Conservation (phyloP, 2,113 vertebrate species). For the Lota lota region DNA sequence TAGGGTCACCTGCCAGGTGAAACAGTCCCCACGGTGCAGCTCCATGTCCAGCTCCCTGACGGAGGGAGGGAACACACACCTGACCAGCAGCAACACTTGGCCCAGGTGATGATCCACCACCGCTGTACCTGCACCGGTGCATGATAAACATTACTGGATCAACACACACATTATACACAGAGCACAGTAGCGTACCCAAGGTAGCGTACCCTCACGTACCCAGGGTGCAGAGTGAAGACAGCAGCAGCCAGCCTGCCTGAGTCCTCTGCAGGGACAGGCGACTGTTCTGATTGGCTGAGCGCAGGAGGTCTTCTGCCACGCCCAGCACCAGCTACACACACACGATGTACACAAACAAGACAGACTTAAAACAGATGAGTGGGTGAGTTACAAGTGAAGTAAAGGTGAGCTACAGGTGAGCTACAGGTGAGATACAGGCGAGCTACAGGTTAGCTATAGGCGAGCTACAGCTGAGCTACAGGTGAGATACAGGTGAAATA, state of each 20-base stretch:
- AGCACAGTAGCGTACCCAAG: no score
- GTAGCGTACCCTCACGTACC: slow-evolving; percentile 64
- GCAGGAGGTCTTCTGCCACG: slow-evolving; percentile 86
- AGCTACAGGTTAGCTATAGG: no score
- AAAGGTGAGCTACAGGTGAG: no score
- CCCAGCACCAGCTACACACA: slow-evolving; percentile 78
- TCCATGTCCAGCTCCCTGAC: slow-evolving; percentile 87
- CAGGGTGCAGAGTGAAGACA: slow-evolving; percentile 84
- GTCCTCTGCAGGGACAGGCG: slow-evolving; percentile 84
- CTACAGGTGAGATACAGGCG: no score
- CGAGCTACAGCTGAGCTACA: no score
- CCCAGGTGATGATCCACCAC: slow-evolving; percentile 83
- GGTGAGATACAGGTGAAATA: no score
- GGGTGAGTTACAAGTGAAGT: no score
- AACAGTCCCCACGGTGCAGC: slow-evolving; percentile 85
- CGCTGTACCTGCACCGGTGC: slow-evolving; percentile 76
- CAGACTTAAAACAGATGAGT: background rate
- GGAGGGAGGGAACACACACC: slow-evolving; percentile 85
- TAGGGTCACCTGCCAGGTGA: slow-evolving; percentile 93
- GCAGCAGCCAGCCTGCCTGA: slow-evolving; percentile 87
- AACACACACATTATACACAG: background rate
- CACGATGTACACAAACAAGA: slow-evolving; percentile 8
- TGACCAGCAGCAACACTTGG: slow-evolving; percentile 84
- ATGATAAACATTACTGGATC: slow-evolving; percentile 20
- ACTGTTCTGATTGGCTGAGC: slow-evolving; percentile 88